Conservation (phyloP, 2,888 invertebrate genomes). For the Clunio marinus region DNA sequence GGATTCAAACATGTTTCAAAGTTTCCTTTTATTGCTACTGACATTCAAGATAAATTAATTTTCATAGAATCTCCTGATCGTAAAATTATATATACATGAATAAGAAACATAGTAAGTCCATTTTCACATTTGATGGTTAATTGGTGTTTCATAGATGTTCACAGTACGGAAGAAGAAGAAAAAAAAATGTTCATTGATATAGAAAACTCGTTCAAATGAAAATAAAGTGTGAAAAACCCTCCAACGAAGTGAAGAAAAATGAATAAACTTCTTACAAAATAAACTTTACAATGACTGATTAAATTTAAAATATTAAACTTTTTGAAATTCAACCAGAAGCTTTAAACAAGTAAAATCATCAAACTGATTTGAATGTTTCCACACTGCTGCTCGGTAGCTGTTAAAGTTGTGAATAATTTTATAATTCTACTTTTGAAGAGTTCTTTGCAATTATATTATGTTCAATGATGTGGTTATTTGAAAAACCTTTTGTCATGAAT, state of each 20-base stretch:
- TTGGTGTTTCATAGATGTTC: conserved; percentile 2
- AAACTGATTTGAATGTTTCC: background rate
- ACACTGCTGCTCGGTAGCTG: background rate
- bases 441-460: background rate
- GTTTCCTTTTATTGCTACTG: too few species aligned
- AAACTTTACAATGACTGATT: conserved; percentile 10
- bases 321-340: conserved; percentile 19
- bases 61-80: too few species aligned
- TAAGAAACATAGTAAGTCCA: too few species aligned
- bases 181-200: background rate
- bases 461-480: background rate
- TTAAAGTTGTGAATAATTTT: conserved; percentile 1
- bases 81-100: too few species aligned
- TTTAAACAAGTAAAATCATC: conserved; percentile 5
- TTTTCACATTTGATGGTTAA: background rate
- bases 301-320: background rate
- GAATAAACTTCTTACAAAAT: conserved; percentile 9
- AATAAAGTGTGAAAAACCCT: conserved; percentile 23
- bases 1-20: too few species aligned
- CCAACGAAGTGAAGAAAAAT: background rate
- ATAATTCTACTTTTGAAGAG: background rate
- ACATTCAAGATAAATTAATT: too few species aligned
- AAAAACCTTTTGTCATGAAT: background rate
- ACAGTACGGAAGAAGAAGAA: too few species aligned
- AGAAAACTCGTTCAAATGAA: background rate